These are phyloP conservation scores for Eledone cirrhosa DNA, from an alignment of 2,888 invertebrate species.

Conservation along the genomic window DNA sequence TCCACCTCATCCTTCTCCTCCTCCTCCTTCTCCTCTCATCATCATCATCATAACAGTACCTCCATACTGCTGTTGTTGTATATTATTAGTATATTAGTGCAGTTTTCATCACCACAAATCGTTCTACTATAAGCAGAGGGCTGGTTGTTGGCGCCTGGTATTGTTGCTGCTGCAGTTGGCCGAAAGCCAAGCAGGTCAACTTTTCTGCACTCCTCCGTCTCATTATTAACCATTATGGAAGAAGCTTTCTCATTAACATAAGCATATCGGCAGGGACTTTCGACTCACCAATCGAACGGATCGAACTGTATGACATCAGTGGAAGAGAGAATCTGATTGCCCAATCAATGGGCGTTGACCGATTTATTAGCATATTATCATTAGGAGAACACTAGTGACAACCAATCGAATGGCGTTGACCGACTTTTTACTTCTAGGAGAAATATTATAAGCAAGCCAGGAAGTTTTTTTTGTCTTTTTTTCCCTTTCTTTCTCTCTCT, in stretches of 20 bases:
- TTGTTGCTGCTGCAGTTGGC: conserved; percentile 2
- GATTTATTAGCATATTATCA: conserved; percentile 23
- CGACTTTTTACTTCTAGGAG: neutral
- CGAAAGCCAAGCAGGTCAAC: conserved; percentile 20
- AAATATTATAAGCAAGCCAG: no score
- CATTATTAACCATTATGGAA: conserved; percentile 17
- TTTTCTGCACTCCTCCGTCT: conserved; percentile 8
- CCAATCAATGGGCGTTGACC: conserved; percentile 17
- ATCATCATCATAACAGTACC: no score
- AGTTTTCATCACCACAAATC: no score
- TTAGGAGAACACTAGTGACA: neutral
- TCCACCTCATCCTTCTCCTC: no score
- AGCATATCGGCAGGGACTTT: neutral
- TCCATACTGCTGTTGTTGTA: no score
- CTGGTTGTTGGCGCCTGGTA: no score
- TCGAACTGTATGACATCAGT: neutral
- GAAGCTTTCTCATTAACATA: neutral
- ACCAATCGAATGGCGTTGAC: conserved; percentile 18
- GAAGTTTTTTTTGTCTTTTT: no score
- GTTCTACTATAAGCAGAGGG: no score
- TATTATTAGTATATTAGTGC: no score
- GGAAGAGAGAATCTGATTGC: neutral
- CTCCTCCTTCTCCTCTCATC: no score
- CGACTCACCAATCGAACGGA: neutral
- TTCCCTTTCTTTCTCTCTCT: no score